Evolutionary conservation across 2,888 invertebrate species (phyloP).

Genomic region (Amphiduros pacificus): DNA sequence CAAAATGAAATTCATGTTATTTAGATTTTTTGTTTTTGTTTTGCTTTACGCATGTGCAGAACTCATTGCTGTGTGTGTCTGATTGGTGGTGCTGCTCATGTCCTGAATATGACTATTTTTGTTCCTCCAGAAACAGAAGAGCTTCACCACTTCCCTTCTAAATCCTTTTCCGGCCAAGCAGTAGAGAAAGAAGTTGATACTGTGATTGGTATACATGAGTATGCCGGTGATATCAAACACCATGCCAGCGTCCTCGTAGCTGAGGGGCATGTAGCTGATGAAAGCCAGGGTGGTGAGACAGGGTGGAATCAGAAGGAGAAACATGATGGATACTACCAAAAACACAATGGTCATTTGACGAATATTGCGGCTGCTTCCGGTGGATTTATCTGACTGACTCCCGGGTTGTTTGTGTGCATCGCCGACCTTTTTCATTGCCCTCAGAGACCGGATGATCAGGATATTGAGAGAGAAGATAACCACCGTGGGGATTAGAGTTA

Average conservation of each 20-base stretch:
- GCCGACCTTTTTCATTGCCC: too few relatives aligned
- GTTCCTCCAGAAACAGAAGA: too few relatives aligned
- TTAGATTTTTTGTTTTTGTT: too few relatives aligned
- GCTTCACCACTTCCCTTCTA: conserved; percentile 1
- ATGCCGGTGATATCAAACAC: conserved; percentile 3
- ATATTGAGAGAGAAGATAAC: conserved; percentile 5
- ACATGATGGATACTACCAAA: conserved; percentile 4
- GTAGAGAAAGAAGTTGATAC: conserved; percentile 15
- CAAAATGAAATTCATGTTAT: too few relatives aligned
- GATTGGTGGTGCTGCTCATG: too few relatives aligned
- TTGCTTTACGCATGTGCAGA: too few relatives aligned
- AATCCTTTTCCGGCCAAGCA: conserved; percentile 10
- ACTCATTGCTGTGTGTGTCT: too few relatives aligned
- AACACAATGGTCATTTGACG: conserved; percentile 7
- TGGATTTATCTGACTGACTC: not conserved
- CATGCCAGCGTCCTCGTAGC: not conserved
- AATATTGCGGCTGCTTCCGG: not conserved
- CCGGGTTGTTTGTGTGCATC: too few relatives aligned
- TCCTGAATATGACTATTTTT: too few relatives aligned
- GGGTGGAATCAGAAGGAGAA: conserved; percentile 9
- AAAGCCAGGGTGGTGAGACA: not conserved
- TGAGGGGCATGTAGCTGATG: not conserved
- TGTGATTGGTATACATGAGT: conserved; percentile 8
- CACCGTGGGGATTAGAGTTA: conserved; percentile 12
- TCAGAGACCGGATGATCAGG: too few relatives aligned